Base-by-base conservation (phyloP, 2,888 invertebrate species). In the Priocnemis perturbator region DNA sequence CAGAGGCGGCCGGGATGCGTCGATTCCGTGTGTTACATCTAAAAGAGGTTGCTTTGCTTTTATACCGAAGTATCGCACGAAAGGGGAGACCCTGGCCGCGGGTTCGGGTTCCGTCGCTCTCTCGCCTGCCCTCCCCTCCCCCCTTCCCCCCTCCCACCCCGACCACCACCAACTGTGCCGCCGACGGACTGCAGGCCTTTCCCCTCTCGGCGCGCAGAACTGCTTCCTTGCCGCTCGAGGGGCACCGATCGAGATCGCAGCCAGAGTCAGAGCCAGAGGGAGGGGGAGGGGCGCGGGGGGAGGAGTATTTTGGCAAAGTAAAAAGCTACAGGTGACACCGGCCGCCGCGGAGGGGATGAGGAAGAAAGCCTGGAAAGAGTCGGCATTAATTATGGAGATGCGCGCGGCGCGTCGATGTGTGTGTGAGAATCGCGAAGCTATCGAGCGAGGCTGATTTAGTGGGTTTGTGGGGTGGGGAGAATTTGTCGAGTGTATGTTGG, bases 41-140 rank as follows among this genome's bases (percentile, higher is more conserved):
- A 88, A 87, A 89, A 88, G 87, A 87, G 84, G 84, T 87, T 86
- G 86, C 88, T 88, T 88, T 88, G 88, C 89, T 88, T 88, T 88
- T 88, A 89, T 89, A 89, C 87, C 86, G 81, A 84, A 82, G 85
- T 82, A 84, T 84, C 79, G 82, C 78, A 85, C 75, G 85, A 82
- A 59, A 60, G 86, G 85, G 85, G 86, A 83, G 81, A 76, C 82
- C 79, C 64, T 69, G 62, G 62, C 74, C 77, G 74, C 74, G 78
- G 78, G 71, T 74, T 78, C 72, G 71, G 76, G 76, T 74, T 71
- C 60, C 53, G 48, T 56, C 62, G 64, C 70, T 64, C 70, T 73
- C 73, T 73, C 73, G 70, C 73, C 62, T 20, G 26, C 47, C 69
- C 58, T 65, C 66, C 67, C 71, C 67, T 56, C 58, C 57, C 58